These are phyloP conservation scores for Neopelma chrysocephalum DNA, from an alignment of 2,797 vertebrate species.

Conservation along the genomic window DNA sequence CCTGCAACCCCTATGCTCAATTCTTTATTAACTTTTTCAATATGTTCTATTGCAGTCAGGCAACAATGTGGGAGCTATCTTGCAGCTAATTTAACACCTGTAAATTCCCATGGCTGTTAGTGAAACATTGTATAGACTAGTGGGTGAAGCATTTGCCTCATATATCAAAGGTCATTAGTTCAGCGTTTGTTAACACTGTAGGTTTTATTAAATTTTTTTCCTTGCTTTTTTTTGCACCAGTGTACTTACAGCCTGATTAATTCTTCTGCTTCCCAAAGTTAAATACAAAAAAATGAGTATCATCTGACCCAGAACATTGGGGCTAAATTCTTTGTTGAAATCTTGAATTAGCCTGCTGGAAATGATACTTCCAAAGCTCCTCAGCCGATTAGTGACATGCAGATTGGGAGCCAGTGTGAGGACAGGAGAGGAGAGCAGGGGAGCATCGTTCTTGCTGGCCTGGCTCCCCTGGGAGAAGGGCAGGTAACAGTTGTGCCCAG, in stretches of 20 bases:
- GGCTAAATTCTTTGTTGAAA: conserved; percentile 10
- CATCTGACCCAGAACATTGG: background rate
- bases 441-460: background rate
- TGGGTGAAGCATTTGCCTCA: conserved; percentile 44
- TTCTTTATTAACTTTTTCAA: conserved; percentile 58
- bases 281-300: background rate
- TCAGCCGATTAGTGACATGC: accelerated
- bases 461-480: accelerated
- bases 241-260: conserved; percentile 3
- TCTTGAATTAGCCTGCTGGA: background rate
- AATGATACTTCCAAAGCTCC: background rate
- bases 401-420: background rate
- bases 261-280: conserved; percentile 16
- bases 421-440: accelerated
- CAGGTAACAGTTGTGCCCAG: background rate
- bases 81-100: conserved; percentile 66
- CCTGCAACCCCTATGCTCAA: background rate
- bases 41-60: conserved; percentile 26
- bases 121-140: background rate
- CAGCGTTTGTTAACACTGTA: conserved; percentile 27
- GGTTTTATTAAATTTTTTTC: conserved; percentile 43
- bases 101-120: conserved; percentile 58
- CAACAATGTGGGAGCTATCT: conserved; percentile 52
- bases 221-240: background rate
- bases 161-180: conserved; percentile 61